Percentiles rank a stretch among this genome's conserved stretches.
These are phyloP conservation scores for Craseonycteris thonglongyai DNA, from an alignment of 2,113 vertebrate species.

Conservation along the genomic window DNA sequence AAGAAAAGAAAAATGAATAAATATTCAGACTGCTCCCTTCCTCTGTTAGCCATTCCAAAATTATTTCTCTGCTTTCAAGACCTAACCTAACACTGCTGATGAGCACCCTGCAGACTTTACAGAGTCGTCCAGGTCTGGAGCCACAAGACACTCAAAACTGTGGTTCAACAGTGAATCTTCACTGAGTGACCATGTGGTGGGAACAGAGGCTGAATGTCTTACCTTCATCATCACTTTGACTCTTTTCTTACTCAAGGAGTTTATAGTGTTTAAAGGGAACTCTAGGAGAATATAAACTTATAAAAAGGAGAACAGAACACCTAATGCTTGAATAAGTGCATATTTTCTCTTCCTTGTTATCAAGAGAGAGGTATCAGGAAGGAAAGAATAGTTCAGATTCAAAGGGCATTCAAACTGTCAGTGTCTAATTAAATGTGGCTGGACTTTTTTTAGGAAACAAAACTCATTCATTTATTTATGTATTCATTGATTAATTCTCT, in stretches of 20 bases:
- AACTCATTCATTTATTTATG: neutral
- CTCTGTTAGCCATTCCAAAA: neutral
- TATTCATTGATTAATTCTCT: neutral
- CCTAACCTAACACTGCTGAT: neutral
- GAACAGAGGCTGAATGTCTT: neutral
- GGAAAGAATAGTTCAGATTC: neutral
- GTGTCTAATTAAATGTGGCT: neutral
- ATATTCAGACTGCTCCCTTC: neutral
- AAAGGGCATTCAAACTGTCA: neutral
- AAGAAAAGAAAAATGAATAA: neutral
- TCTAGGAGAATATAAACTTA: neutral
- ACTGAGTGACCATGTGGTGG: neutral
- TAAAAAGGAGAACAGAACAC: neutral
- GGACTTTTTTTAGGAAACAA: neutral
- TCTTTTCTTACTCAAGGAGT: neutral
- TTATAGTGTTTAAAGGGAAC: neutral
- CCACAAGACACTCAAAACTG: neutral
- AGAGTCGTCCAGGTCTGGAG: neutral
- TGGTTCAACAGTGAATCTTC: neutral
- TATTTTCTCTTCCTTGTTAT: neutral
- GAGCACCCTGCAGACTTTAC: neutral
- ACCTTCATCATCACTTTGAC: neutral
- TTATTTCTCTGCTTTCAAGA: neutral
- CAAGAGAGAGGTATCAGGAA: neutral
- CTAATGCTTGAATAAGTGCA: neutral